phyloP scores from a whole-genome alignment of 2,797 vertebrate genomes.

The Onychomys arenicola region DNA sequence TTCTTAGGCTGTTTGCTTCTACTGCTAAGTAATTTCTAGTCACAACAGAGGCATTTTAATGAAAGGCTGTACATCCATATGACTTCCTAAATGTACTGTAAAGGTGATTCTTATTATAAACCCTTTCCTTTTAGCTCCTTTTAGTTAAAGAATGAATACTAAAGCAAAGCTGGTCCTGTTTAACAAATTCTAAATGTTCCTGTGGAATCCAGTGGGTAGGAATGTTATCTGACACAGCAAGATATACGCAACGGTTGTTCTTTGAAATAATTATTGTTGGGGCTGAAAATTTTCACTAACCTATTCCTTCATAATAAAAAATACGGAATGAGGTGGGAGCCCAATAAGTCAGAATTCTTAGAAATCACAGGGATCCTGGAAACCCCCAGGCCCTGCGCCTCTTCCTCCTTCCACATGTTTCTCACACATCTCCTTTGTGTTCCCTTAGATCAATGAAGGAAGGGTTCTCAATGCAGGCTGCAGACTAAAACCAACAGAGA shows the following conservation, averaged over 20 bases:
- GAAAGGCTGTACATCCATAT: background rate
- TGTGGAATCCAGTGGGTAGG: background rate
- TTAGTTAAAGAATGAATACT: slow-evolving; percentile 31
- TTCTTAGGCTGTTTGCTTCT: slow-evolving; percentile 59
- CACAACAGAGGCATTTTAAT: slow-evolving; percentile 63
- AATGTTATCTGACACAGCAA: slow-evolving; percentile 50
- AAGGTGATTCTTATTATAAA: slow-evolving; percentile 45
- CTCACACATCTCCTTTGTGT: background rate
- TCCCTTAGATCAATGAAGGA: background rate
- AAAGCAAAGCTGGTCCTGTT: slow-evolving; percentile 29
- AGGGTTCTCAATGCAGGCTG: background rate
- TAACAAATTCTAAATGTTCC: slow-evolving; percentile 51
- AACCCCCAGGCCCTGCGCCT: background rate
- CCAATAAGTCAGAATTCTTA: slow-evolving; percentile 20
- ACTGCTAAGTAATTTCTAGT: slow-evolving; percentile 58
- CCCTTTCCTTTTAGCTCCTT: slow-evolving; percentile 4
- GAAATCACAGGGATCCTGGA: background rate
- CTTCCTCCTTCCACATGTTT: background rate
- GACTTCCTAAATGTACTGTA: slow-evolving; percentile 47
- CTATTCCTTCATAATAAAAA: slow-evolving; percentile 42
- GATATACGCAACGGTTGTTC: background rate
- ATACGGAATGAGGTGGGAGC: background rate
- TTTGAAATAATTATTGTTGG: slow-evolving; percentile 33
- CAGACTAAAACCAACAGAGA: background rate
- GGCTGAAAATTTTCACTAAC: background rate